Evolutionary conservation across 1,140 invertebrate genomes (phyloP), one percentile per base, ranked within the genome.

Genomic region (Drosophila virilis): DNA sequence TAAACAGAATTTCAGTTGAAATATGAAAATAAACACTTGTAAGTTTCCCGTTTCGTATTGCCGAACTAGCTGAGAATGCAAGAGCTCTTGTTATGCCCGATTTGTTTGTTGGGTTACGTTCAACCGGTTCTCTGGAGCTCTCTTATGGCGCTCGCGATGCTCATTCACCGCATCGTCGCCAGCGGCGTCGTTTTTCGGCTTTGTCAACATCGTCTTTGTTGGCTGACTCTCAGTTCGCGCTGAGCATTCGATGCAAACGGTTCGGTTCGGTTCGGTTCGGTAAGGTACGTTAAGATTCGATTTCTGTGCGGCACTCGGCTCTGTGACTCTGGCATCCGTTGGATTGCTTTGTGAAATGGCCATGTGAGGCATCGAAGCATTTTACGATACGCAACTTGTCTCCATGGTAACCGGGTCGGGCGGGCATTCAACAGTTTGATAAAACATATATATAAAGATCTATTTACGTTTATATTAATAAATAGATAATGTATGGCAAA

Each of bases 181-280:
- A 54, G 54, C 68, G 40, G 12, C 50, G 37, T 33, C 17, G 28
- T 22, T 50, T 9, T 42, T 32, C 43, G 37, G 12, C 62, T 35
- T 32, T 35, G 6, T 35, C 40, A 28, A 43, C 54, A 12, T 57
- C 45, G 50, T 35, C 22, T 32, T 45, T 54, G 51, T 38, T 15
- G 28, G 28, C 42, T 35, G 75, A 58, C 65, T 52, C 58, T 83
- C 62, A 84, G 77, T 84, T 84, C 50, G 43, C 64, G 57, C 55
- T 83, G 60, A 83, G 60, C 77, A 84, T 48, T 85, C 74, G 67
- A 82, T n/a, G 71, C 75, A 54, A 45, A 54, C 74, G 82, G 78
- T 85, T 77, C 65, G 79, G 46, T 69, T 37, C 42, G 61, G 15
- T 17, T 77, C 69, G 79, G 46, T 69, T 37, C 42, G 61, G 15